These are phyloP conservation scores for Cossypha dichroa DNA, from an alignment of 2,797 vertebrate genomes.

Conservation along the genomic window DNA sequence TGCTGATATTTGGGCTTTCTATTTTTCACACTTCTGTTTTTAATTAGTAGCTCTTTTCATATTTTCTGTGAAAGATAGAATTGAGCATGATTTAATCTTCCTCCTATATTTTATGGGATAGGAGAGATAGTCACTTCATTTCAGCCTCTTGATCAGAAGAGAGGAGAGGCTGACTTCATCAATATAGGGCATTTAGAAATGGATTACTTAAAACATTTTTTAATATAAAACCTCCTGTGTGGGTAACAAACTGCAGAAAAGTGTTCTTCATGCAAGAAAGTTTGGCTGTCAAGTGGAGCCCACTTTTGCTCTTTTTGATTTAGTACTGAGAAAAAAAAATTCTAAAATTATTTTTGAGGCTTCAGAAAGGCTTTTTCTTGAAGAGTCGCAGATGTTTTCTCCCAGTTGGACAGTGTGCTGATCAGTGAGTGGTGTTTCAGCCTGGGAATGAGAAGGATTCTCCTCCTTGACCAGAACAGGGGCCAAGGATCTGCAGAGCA, in stretches of 20 bases:
- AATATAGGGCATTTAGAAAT: background rate
- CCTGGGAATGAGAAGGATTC: background rate
- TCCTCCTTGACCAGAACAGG: background rate
- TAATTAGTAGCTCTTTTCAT: background rate
- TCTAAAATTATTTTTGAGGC: background rate
- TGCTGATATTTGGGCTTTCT: background rate
- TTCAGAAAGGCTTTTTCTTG: background rate
- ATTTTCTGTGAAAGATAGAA: background rate
- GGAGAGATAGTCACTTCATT: background rate
- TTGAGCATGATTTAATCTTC: background rate
- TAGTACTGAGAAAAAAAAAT: accelerated
- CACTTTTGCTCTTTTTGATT: background rate
- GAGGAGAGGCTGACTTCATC: background rate
- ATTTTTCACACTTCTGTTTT: background rate
- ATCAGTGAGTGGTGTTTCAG: background rate
- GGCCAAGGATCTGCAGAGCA: background rate
- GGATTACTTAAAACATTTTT: background rate
- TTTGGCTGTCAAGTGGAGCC: background rate
- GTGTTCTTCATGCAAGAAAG: background rate
- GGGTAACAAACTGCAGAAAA: background rate
- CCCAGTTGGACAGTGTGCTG: background rate
- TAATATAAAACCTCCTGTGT: background rate
- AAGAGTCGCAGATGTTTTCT: background rate
- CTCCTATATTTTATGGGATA: background rate
- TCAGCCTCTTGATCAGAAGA: background rate